A percentile compares a stretch with the other conserved stretches of the same genome.
phyloP scores from a whole-genome alignment of 2,888 invertebrate species.

The Balanococcus diminutus region DNA sequence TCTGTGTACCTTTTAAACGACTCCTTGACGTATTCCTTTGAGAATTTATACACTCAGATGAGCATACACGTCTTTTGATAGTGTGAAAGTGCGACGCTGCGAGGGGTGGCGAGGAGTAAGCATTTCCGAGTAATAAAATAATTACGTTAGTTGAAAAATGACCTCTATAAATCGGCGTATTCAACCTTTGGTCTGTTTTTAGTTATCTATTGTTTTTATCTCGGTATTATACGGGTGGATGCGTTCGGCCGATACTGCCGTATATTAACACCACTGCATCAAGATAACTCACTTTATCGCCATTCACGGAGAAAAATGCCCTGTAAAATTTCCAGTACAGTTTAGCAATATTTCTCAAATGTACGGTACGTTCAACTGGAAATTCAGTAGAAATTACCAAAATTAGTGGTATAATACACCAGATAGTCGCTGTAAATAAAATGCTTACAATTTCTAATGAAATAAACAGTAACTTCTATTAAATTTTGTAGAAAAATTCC shows the following conservation, averaged over 20 bases:
- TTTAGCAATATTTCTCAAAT: too few relatives aligned
- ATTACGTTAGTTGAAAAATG: slow-evolving; percentile 4
- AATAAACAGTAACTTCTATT: too few relatives aligned
- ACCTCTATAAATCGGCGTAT: not conserved
- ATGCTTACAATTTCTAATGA: too few relatives aligned
- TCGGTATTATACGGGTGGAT: not conserved
- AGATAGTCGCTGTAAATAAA: too few relatives aligned
- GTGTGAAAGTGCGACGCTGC: not conserved
- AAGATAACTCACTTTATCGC: slow-evolving; percentile 18
- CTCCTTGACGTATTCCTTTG: not conserved
- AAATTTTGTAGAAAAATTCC: too few relatives aligned
- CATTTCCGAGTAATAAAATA: slow-evolving; percentile 9
- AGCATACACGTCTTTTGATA: not conserved
- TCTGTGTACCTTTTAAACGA: not conserved
- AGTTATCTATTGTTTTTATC: not conserved
- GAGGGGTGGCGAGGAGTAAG: not conserved
- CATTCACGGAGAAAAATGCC: too few relatives aligned
- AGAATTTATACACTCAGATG: not conserved
- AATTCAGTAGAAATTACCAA: too few relatives aligned
- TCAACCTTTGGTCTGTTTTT: not conserved
- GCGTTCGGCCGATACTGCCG: not conserved
- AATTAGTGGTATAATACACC: too few relatives aligned
- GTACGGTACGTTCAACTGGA: too few relatives aligned
- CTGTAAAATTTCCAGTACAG: too few relatives aligned
- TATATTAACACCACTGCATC: slow-evolving; percentile 17